phyloP scores from a whole-genome alignment of 2,888 invertebrate genomes.

The Pseudococcus jackbeardsleyi region DNA sequence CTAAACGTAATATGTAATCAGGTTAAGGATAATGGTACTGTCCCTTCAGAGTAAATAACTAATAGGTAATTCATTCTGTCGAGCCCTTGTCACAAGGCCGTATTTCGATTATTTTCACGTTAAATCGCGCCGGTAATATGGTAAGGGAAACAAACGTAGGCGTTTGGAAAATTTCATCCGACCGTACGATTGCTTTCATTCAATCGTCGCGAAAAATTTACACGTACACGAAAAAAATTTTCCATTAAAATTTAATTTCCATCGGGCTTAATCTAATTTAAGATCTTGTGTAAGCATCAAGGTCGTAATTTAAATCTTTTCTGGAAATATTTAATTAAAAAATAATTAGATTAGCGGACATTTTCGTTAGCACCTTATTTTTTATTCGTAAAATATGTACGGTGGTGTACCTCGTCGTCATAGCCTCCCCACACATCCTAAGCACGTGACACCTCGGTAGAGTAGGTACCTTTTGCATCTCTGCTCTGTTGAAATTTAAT shows the following conservation, averaged over 20 bases:
- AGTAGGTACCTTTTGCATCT: no score
- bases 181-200: not conserved
- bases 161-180: not conserved
- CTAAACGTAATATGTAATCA: constrained; percentile 36
- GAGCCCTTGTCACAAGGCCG: constrained; percentile 29
- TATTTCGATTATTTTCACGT: constrained; percentile 12
- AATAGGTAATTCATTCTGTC: constrained; percentile 12
- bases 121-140: not conserved
- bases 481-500: not conserved
- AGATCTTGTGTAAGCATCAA: constrained; percentile 1
- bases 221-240: constrained; percentile 16
- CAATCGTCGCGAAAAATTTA: not conserved
- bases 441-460: not conserved
- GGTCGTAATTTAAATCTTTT: constrained; percentile 9
- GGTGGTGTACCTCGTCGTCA: not conserved
- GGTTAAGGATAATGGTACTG: constrained; percentile 36
- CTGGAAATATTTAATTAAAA: constrained; percentile 16
- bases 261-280: not conserved
- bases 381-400: not conserved
- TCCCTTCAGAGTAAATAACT: constrained; percentile 34
- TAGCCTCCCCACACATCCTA: not conserved
- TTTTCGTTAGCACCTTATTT: not conserved
- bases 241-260: not conserved
- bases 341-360: constrained; percentile 18
- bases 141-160: not conserved